These are phyloP conservation scores for Oplegnathus fasciatus DNA, from an alignment of 2,113 vertebrate species.

Conservation along the genomic window DNA sequence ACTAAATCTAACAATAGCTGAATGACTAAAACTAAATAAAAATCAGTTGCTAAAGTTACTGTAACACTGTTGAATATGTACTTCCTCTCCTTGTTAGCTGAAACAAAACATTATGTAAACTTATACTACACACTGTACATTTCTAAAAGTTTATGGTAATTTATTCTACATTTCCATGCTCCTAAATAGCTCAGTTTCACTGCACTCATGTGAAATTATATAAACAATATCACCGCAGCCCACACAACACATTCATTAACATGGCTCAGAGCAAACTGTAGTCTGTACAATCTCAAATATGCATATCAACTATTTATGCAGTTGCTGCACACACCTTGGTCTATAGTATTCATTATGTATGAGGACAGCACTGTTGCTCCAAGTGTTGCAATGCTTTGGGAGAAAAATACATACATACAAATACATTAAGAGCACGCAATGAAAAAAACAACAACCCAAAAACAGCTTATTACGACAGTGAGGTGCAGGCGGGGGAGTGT, in stretches of 20 bases:
- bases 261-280: slow-evolving; percentile 35
- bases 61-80: no score
- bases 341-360: slow-evolving; percentile 60
- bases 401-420: slow-evolving; percentile 37
- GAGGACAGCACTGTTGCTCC: slow-evolving; percentile 27
- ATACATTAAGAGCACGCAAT: slow-evolving; percentile 20
- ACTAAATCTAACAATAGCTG: no score
- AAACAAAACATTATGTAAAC: neutral
- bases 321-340: slow-evolving; percentile 40
- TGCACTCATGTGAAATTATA: slow-evolving; percentile 1
- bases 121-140: neutral
- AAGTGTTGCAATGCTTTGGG: slow-evolving; percentile 20
- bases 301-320: slow-evolving; percentile 61
- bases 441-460: neutral
- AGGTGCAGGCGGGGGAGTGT: neutral
- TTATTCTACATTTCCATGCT: slow-evolving; percentile 3
- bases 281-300: slow-evolving; percentile 28
- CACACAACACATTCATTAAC: slow-evolving; percentile 54
- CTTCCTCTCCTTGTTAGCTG: slow-evolving; percentile 6
- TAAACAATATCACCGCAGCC: slow-evolving; percentile 25
- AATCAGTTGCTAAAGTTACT: no score
- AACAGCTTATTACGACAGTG: neutral
- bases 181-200: neutral
- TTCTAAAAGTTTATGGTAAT: neutral
- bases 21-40: no score